Conservation (phyloP, 2,797 vertebrate species). For the Tachyglossus aculeatus region DNA sequence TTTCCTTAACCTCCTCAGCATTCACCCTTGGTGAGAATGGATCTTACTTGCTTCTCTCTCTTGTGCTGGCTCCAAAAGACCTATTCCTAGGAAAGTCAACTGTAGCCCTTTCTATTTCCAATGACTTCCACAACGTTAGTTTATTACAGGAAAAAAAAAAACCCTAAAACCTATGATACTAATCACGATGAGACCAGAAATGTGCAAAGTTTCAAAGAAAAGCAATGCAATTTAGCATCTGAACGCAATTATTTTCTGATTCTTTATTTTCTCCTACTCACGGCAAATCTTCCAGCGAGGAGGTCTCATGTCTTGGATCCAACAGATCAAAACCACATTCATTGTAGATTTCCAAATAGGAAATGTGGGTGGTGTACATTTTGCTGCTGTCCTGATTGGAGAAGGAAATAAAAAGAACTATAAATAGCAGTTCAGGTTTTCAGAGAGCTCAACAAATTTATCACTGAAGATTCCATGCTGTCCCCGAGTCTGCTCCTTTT, state of each 20-base stretch:
- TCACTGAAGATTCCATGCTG: background rate
- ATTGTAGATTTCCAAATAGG: constrained; percentile 98
- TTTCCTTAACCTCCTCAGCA: background rate
- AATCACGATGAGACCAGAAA: constrained; percentile 40
- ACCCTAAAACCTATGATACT: constrained; percentile 28
- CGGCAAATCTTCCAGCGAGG: constrained; percentile 91
- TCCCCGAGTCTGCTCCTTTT: background rate
- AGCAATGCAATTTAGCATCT: constrained; percentile 15
- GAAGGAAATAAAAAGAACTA: constrained; percentile 18
- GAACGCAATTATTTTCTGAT: constrained; percentile 28
- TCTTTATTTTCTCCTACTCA: constrained; percentile 76
- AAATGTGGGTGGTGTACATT: constrained; percentile 89
- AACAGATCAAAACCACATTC: constrained; percentile 94
- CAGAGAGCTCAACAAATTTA: constrained; percentile 10
- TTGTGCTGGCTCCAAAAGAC: background rate
- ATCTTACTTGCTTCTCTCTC: background rate
- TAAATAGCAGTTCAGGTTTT: constrained; percentile 10
- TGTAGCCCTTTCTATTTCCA: constrained; percentile 16
- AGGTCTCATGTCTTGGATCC: constrained; percentile 87
- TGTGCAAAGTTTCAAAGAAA: constrained; percentile 35
- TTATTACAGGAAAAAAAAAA: constrained; percentile 13
- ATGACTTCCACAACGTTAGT: background rate
- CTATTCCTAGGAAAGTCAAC: background rate
- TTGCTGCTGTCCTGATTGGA: constrained; percentile 84
- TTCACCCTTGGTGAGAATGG: background rate